Base-by-base conservation (phyloP, 1,140 invertebrate species). In the Hermatobates lingyangjiaoensis region DNA sequence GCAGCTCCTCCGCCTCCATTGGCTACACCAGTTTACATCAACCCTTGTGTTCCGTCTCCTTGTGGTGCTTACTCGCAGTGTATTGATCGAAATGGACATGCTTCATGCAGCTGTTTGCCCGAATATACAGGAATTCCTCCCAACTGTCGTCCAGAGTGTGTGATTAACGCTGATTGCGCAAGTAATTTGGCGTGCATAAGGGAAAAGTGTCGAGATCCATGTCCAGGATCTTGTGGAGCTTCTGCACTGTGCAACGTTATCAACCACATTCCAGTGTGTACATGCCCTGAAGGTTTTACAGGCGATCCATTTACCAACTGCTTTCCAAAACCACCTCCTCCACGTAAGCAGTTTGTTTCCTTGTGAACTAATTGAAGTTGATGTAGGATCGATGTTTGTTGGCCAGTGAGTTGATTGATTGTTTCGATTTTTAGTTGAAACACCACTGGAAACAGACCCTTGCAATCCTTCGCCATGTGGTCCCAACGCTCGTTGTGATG, bases 221-320 rank as follows among this genome's bases (percentile, higher is more conserved):
- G 81, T 57, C 64, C 71, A 48, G 77, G 77, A 21, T 74, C 75
- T 5, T 85, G 83, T 61, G 80, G 81, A 21, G 56, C 69, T 27
- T 77, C 79, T 60, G 74, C 80, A 2, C 69, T 80, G 47, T 86
- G 83, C 61, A 69, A 68, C 55, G 80, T 84, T n/a, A 74, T 79
- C 25, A 83, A 83, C 60, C 83, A 86, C 59, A 79, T 77, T 21
- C 78, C 81, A 18, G 74, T 75, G 21, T 87, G 83, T 60, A 63
- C 74, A 1, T 87, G 83, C 63, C 68, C 70, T 27, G 56, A 69
- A 53, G 76, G 74, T 26, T 71, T 68, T 58, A 74, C 69, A 49
- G 79, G 79, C 44, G 76, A 81, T 71, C 75, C 80, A 15, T 79
- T 71, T 48, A 62, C 58, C 25, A 63, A 67, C 34, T 74, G 72